Evolutionary conservation across 2,113 vertebrate species (phyloP), one percentile per base, ranked within the genome.

Genomic region (Mellivora capensis): DNA sequence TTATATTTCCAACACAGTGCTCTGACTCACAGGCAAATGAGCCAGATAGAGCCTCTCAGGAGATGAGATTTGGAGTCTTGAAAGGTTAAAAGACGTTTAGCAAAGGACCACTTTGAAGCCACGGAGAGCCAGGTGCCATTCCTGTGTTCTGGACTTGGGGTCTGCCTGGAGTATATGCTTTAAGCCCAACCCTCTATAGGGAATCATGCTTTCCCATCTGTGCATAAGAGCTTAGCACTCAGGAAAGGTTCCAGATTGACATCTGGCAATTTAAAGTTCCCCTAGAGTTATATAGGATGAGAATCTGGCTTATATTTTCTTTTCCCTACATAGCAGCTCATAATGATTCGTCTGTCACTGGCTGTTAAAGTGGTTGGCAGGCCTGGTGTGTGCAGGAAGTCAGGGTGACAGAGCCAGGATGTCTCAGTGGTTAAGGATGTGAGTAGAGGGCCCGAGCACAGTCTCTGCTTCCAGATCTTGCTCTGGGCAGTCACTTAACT

Each of bases 191-290:
- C 61, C 57, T 87, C 80, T 10, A 0, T 14, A 52, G 89, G 64
- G 57, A 85, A 37, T 67, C 11, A 0, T 81, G 64, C 64, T 95
- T 95, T 88, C 76, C 80, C 95, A 67, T 96, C 71, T 96, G 94
- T 96, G 93, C 14, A 6, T 61, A 21, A 72, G 76, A 94, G 71
- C 87, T 87, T n/a, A 83, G 54, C 49, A 82, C 39, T 97, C 90
- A 97, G 84, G 95, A 97, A 96, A 95, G 94, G 90, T 88, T 97
- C 96, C 97, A 98, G 98, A 94, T 79, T 97, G 97, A 96, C 96
- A 97, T 96, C 96, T 98, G 96, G 97, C 29, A 1, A 96, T 93
- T 91, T 90, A 90, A 97, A 97, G 74, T 97, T 97, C 87, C 96
- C 96, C 95, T 93, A 93, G 92, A 97, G 93, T 96, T 97, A 95